phyloP scores from a whole-genome alignment of 2,113 vertebrate species.

The Gadus macrocephalus region DNA sequence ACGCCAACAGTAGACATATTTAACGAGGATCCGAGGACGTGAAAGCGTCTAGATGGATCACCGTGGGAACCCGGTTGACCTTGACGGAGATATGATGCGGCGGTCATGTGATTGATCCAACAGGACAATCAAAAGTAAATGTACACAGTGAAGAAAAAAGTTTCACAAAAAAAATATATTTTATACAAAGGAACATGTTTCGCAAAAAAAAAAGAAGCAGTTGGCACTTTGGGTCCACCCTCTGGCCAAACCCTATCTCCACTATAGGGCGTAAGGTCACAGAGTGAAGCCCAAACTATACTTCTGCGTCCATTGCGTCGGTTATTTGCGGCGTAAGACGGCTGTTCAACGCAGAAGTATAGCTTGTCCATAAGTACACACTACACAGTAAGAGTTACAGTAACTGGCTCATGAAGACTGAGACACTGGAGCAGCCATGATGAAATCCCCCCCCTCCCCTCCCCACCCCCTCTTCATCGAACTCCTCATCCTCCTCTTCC shows the following conservation, averaged over 20 bases:
- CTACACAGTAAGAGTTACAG: no score
- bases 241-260: constrained; percentile 8
- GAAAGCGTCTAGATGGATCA: constrained; percentile 42
- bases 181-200: constrained; percentile 52
- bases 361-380: no score
- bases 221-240: constrained; percentile 3
- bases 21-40: constrained; percentile 1
- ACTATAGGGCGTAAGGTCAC: background rate
- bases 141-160: constrained; percentile 45
- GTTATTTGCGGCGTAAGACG: background rate
- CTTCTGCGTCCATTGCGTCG: background rate
- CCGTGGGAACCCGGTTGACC: no score
- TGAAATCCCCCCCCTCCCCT: no score
- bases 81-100: no score
- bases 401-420: no score
- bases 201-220: constrained; percentile 8
- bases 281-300: background rate
- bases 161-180: constrained; percentile 18
- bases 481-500: no score
- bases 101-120: no score
- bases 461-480: no score
- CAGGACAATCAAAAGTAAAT: background rate
- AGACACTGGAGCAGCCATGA: no score
- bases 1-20: constrained; percentile 31
- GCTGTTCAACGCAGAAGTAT: no score